Conservation (phyloP, 1,140 invertebrate species). For the Diprion similis region DNA sequence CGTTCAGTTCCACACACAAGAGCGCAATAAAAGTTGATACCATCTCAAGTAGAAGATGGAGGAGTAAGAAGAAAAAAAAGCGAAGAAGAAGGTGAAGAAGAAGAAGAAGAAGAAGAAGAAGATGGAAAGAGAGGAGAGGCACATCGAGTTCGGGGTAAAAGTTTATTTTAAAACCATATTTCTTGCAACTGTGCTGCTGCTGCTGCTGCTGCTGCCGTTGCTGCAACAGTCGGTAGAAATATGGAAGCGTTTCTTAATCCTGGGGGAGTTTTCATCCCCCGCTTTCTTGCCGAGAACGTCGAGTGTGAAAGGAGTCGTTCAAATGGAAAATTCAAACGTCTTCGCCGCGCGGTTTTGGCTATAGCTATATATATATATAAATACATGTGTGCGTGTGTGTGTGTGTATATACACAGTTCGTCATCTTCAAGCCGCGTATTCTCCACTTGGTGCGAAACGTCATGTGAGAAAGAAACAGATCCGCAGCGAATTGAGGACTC, state of each 20-base stretch:
- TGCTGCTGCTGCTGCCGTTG: background rate
- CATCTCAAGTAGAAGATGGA: background rate
- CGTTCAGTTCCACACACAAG: background rate
- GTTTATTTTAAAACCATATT: conserved; percentile 4
- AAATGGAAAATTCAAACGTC: conserved; percentile 6
- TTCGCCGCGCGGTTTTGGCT: background rate
- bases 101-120: too few relatives aligned
- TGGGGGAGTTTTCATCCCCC: background rate
- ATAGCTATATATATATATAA: too few relatives aligned
- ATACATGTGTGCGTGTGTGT: too few relatives aligned
- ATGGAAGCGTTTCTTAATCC: conserved; percentile 4
- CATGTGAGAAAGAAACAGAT: too few relatives aligned
- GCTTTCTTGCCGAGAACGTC: background rate
- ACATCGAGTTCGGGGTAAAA: background rate
- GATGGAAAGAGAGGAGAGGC: too few relatives aligned
- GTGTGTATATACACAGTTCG: too few relatives aligned
- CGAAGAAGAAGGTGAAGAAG: too few relatives aligned
- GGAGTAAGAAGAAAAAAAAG: too few relatives aligned
- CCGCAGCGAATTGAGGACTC: too few relatives aligned
- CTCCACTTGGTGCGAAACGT: too few relatives aligned
- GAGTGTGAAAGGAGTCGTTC: conserved; percentile 2
- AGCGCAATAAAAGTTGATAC: conserved; percentile 2
- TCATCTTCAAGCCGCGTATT: too few relatives aligned
- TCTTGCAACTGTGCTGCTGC: background rate
- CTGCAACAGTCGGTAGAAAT: background rate